Evolutionary conservation across 2,113 vertebrate genomes (phyloP).

Genomic region (Pelecanoides urinatrix): DNA sequence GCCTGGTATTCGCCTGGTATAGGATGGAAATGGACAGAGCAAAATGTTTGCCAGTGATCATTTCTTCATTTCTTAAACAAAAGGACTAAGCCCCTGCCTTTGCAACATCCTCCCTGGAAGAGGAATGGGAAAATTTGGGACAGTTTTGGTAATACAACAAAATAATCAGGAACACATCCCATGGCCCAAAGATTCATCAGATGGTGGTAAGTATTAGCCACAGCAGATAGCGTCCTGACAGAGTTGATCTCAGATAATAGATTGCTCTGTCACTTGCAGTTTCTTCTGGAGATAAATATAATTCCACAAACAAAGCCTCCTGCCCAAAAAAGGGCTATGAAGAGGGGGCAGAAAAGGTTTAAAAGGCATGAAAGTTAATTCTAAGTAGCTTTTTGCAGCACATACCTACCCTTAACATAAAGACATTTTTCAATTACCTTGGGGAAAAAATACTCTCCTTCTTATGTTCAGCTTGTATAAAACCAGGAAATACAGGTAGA

Average conservation of each 20-base stretch:
- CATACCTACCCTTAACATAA: not conserved
- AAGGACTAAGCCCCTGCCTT: not conserved
- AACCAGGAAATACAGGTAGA: not conserved
- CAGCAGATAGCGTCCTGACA: not conserved
- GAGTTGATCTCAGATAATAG: not conserved
- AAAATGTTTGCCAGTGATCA: not conserved
- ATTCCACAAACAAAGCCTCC: not conserved
- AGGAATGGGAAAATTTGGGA: not conserved
- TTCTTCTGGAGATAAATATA: not conserved
- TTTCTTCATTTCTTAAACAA: not conserved
- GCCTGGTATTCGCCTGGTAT: not conserved
- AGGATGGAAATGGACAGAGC: not conserved
- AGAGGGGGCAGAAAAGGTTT: not conserved
- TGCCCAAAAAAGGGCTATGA: not conserved
- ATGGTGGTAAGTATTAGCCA: not conserved
- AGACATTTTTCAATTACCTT: not conserved
- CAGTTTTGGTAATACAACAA: not conserved
- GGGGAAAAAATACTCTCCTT: not conserved
- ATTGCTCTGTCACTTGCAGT: not conserved
- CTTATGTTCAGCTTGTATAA: not conserved
- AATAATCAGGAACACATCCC: not conserved
- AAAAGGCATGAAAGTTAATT: not conserved
- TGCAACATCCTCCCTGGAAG: not conserved
- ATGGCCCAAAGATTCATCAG: not conserved
- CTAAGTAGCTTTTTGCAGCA: not conserved